phyloP scores from a whole-genome alignment of 2,797 vertebrate genomes.

The Aplochiton taeniatus region DNA sequence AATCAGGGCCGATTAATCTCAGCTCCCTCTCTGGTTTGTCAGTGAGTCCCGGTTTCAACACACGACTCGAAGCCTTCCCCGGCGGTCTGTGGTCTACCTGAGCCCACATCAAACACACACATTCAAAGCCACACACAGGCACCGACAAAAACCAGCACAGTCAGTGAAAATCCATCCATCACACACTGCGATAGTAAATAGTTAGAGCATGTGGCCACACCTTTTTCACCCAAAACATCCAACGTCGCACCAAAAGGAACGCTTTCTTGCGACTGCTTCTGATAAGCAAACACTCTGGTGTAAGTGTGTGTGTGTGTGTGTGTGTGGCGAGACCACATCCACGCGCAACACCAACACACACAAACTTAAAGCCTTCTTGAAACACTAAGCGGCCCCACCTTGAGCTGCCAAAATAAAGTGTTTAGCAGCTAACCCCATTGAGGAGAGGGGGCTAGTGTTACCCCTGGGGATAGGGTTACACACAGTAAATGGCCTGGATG shows the following conservation, averaged over 20 bases:
- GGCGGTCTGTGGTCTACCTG: not conserved
- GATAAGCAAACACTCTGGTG: not conserved
- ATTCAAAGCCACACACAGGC: not conserved
- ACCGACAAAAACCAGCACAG: not conserved
- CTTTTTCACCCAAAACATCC: no score
- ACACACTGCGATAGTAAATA: no score
- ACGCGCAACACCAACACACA: not conserved
- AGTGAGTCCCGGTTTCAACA: not conserved
- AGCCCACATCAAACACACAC: not conserved
- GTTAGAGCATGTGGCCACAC: no score
- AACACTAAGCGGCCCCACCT: slow-evolving; percentile 19
- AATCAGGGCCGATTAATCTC: no score
- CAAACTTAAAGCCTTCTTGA: slow-evolving; percentile 18
- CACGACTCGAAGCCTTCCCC: not conserved
- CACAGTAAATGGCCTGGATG: slow-evolving; percentile 54
- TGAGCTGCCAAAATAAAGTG: slow-evolving; percentile 35
- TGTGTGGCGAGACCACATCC: no score
- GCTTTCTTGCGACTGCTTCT: no score
- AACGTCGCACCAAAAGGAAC: no score
- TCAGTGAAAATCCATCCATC: no score
- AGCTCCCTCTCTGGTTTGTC: not conserved
- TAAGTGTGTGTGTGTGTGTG: no score
- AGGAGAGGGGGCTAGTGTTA: slow-evolving; percentile 43
- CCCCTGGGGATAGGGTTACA: slow-evolving; percentile 58
- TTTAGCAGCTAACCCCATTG: slow-evolving; percentile 45